Evolutionary conservation across 2,797 vertebrate genomes (phyloP), one percentile per base, ranked within the genome.

Genomic region (Sphaeramia orbicularis): DNA sequence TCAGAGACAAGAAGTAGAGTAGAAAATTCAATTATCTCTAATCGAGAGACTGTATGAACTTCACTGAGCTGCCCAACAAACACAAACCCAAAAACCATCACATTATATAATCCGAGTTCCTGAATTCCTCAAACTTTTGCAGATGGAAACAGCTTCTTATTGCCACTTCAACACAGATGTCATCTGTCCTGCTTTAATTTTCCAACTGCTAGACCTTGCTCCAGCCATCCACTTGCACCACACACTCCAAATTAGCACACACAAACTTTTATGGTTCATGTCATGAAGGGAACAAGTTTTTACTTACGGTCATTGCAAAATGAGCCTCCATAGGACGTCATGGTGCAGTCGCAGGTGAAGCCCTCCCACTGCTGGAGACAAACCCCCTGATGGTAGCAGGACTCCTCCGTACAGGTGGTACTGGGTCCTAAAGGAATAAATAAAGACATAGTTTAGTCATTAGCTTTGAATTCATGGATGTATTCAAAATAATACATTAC

Each of bases 341-440:
- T 97, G 83, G 91, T 95, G 86, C 96, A 98, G 92, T 98, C 96
- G 27, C 96, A 98, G 45, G 95, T 95, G 92, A 96, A 97, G 91
- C 96, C 96, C 74, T 97, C 96, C 96, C 96, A 98, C 85, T 97
- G 96, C 90, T 98, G 96, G 90, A 98, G 91, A 94, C 96, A 98
- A 84, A 97, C 96, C 63, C 96, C 96, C 94, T 96, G 96, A 92
- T 97, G 96, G 88, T 95, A 96, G 89, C 96, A 98, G 37, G 96
- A 97, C 71, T 97, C 96, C 91, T 97, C 96, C 82, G 95, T 95
- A 93, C 96, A 98, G 89, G 96, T 97, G 92, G 95, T 97, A 89
- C 96, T 97, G 76, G 96, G 96, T 91, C 96, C 96, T 98, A 45
- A 37, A 10, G 24, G 10, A 1, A 13, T 0, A 44, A 43, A 1